Percentiles rank a stretch among this genome's conserved stretches.
Evolutionary conservation across 2,888 invertebrate species (phyloP).

Genomic region (Malthinus flaveolus): DNA sequence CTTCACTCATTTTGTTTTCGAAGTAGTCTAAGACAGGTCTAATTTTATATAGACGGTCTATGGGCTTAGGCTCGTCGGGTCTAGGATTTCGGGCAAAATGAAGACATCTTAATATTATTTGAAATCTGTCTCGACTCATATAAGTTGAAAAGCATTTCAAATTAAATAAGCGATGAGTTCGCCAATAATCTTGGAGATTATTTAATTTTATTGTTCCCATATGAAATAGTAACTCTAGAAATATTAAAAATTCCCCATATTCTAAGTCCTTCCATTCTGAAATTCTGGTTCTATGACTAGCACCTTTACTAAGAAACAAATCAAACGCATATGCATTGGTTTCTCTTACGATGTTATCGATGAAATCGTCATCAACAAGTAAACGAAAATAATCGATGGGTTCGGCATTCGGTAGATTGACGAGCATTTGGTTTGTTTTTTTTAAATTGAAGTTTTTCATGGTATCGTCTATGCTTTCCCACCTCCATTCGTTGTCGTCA

Average conservation of each 20-base stretch:
- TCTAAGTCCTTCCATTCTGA: conserved; percentile 16
- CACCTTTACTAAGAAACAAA: conserved; percentile 5
- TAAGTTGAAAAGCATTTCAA: no score
- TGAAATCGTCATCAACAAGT: background rate
- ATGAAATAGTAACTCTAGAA: conserved; percentile 28
- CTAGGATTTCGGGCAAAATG: no score
- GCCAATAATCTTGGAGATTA: no score
- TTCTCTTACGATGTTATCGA: conserved; percentile 4
- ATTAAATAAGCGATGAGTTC: no score
- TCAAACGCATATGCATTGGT: conserved; percentile 12
- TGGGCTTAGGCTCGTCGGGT: no score
- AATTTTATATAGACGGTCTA: no score
- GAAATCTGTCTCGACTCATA: no score
- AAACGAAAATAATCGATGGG: conserved; percentile 3
- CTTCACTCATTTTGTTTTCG: no score
- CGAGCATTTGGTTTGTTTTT: background rate
- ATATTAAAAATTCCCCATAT: conserved; percentile 20
- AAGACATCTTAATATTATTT: no score
- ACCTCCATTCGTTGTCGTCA: background rate
- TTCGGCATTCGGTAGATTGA: background rate
- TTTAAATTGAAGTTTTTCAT: background rate
- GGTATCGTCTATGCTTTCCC: background rate
- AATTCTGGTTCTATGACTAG: conserved; percentile 13
- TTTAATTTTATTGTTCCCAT: conserved; percentile 28
- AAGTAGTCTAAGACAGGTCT: no score